Conservation (phyloP, 1,140 invertebrate species). For the Euwallacea similis region DNA sequence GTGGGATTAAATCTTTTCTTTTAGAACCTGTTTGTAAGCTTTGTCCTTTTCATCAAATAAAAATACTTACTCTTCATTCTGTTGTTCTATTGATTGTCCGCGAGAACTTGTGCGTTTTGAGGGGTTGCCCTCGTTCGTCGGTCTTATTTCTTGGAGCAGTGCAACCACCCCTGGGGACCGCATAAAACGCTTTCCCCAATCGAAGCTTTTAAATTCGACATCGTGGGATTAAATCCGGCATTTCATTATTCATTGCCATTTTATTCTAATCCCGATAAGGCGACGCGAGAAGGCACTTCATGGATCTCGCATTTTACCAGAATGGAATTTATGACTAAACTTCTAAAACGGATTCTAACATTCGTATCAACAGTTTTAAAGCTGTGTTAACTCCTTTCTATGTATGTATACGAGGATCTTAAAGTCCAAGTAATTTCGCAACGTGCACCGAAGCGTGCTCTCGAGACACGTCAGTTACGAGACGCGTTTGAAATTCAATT, state of each 20-base stretch:
- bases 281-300: constrained; percentile 3
- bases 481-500: neutral
- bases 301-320: neutral
- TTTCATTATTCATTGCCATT: constrained; percentile 4
- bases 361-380: no score
- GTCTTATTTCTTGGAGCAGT: neutral
- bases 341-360: no score
- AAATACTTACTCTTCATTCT: neutral
- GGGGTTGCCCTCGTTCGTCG: neutral
- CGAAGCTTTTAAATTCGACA: neutral
- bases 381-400: no score
- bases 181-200: neutral
- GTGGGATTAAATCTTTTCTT: neutral
- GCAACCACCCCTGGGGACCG: neutral
- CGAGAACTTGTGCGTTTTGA: neutral
- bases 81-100: no score
- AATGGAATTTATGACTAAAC: no score
- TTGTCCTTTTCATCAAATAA: constrained; percentile 4
- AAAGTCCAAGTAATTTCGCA: no score
- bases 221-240: neutral
- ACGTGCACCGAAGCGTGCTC: no score
- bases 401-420: no score
- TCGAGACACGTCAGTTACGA: no score
- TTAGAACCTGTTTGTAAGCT: neutral
- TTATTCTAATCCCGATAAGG: neutral